These are phyloP conservation scores for Metacarcinus magister DNA, from an alignment of 2,888 invertebrate species.

Conservation along the genomic window DNA sequence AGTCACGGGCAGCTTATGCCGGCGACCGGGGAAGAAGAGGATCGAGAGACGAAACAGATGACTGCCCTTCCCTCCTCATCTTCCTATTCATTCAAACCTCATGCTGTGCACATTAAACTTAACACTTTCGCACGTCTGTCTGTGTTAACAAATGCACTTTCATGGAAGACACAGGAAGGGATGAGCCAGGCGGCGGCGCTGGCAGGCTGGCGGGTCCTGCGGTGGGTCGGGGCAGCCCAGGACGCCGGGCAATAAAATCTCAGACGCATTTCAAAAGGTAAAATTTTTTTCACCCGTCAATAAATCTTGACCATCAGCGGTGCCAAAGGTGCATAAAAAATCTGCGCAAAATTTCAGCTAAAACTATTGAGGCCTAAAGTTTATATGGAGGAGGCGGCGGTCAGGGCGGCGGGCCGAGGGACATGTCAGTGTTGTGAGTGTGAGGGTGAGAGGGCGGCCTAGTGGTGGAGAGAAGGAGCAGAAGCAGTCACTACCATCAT, in stretches of 20 bases:
- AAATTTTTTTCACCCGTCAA: constrained; percentile 58
- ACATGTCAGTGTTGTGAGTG: constrained; percentile 6
- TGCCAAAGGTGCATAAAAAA: constrained; percentile 40
- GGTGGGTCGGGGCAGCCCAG: constrained; percentile 6
- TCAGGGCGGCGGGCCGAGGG: background rate
- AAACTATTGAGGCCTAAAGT: constrained; percentile 21
- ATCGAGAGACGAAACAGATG: background rate
- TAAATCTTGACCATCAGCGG: constrained; percentile 60
- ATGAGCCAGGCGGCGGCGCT: background rate
- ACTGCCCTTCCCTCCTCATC: background rate
- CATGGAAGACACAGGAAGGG: background rate
- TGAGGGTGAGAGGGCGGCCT: background rate
- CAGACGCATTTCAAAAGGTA: constrained; percentile 55
- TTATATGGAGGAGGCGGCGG: constrained; percentile 43
- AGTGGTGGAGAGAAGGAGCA: background rate
- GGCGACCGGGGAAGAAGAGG: background rate
- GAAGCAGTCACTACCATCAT: background rate
- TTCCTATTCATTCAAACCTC: background rate
- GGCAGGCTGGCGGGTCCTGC: background rate
- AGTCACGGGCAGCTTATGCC: background rate
- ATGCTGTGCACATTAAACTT: background rate
- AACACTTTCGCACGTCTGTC: background rate
- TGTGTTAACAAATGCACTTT: background rate
- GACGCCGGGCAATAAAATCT: constrained; percentile 57
- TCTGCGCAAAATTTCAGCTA: constrained; percentile 58